These are phyloP conservation scores for Limosa lapponica DNA, from an alignment of 2,797 vertebrate genomes.

Conservation along the genomic window DNA sequence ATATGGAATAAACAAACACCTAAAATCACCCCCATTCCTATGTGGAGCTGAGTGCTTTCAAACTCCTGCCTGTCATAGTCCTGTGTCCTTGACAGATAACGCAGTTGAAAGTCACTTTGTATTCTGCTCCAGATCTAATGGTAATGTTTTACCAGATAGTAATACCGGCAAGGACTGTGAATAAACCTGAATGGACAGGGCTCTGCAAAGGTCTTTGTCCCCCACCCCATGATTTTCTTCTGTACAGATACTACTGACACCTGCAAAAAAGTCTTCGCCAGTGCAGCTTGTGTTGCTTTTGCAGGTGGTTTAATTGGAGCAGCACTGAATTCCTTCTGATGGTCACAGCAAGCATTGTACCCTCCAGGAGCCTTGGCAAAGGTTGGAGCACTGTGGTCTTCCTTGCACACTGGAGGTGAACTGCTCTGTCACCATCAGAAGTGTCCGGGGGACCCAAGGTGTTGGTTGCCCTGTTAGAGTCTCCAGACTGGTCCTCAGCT, in stretches of 20 bases:
- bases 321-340: not conserved
- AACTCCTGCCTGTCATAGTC: not conserved
- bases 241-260: not conserved
- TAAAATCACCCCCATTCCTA: not conserved
- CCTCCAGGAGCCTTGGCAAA: not conserved
- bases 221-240: not conserved
- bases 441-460: not conserved
- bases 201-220: not conserved
- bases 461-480: not conserved
- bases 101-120: not conserved
- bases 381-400: not conserved
- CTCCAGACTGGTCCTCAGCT: not conserved
- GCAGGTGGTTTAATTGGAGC: not conserved
- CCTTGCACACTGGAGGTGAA: not conserved
- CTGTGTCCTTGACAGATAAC: not conserved
- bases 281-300: not conserved
- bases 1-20: not conserved
- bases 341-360: not conserved
- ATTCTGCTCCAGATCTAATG: not conserved
- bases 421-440: not conserved
- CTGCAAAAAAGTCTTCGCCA: not conserved
- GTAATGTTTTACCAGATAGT: not conserved
- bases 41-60: not conserved
- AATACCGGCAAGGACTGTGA: not conserved
- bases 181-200: not conserved